A percentile compares a stretch with the other conserved stretches of the same genome.
These are phyloP conservation scores for Linepithema humile DNA, from an alignment of 1,140 invertebrate species.

Conservation along the genomic window DNA sequence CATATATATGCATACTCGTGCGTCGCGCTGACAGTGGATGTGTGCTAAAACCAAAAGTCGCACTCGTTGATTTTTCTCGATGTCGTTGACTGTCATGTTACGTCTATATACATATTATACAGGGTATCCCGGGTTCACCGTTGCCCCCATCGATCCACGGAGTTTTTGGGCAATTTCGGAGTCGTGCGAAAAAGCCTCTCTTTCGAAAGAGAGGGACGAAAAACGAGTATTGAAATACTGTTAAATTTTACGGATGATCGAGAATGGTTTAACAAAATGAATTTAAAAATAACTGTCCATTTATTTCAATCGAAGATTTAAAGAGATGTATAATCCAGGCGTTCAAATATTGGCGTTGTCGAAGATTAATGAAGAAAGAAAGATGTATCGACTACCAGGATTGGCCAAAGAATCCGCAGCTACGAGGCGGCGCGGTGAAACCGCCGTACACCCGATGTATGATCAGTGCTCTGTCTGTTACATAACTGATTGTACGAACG, in stretches of 20 bases:
- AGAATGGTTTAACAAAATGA: no score
- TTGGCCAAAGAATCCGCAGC: neutral
- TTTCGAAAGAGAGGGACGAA: neutral
- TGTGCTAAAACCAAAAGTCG: slow-evolving; percentile 78
- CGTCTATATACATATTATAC: slow-evolving; percentile 70
- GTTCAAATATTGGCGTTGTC: no score
- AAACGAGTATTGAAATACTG: no score
- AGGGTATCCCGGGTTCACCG: slow-evolving; percentile 20
- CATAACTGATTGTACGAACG: slow-evolving; percentile 76
- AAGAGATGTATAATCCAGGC: neutral
- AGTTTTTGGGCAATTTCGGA: slow-evolving; percentile 3
- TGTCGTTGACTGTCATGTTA: slow-evolving; percentile 79
- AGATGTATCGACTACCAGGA: slow-evolving; percentile 18
- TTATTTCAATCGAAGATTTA: neutral
- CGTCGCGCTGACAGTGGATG: slow-evolving; percentile 75
- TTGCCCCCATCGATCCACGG: neutral
- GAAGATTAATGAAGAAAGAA: no score
- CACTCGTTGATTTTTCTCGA: slow-evolving; percentile 80
- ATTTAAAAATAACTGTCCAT: slow-evolving; percentile 10
- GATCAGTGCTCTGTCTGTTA: slow-evolving; percentile 49
- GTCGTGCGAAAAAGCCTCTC: slow-evolving; percentile 38
- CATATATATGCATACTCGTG: slow-evolving; percentile 42
- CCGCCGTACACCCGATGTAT: slow-evolving; percentile 1
- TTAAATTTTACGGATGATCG: no score
- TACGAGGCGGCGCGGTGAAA: neutral